Base-by-base conservation (phyloP, 1,140 invertebrate species). In the Hycleus cichorii region DNA sequence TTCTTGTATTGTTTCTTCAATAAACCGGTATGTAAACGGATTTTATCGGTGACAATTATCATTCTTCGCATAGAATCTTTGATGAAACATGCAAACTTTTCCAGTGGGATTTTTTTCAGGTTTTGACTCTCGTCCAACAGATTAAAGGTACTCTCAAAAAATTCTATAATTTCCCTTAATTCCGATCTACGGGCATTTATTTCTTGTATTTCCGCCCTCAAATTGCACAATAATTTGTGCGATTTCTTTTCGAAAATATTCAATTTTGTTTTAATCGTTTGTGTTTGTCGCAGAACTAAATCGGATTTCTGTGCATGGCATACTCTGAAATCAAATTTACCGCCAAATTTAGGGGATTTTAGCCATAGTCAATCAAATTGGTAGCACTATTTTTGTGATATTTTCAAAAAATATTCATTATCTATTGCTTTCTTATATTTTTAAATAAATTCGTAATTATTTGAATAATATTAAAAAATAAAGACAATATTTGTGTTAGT, bases 31-130 rank as follows among this genome's bases (percentile, higher is more conserved):
- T 18, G 1, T 18, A 18, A 18, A 18, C 18, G 18, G 18, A 18
- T 18, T 18, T 18, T 18, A 18, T 18, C 18, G 18, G 18, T 18
- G 18, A 18, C 18, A 18, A 18, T 18, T 18, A 18, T 18, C 18
- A 18, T 18, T 18, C 9, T 47, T n/a, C n/a, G n/a, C 9, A 47
- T 47, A 12, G 27, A 27, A n/a, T 11, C 32, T 5, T 39, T 18
- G 18, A 26, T 45, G 60, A 77, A 73, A 71, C 71, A 8, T 73
- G 48, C 56, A 78, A 73, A 44, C 70, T 77, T 47, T 78, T 73
- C 2, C 71, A 71, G 1, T 18, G 3, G 75, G 69, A 57, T 78
- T 76, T 61, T 72, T 71, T 12, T 76, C 73, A 0, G 71, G 75
- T 18, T 74, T 43, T 1, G 64, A 64, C 76, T 71, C 4, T 69